These are phyloP conservation scores for Sarcophaga variegata DNA, from an alignment of 2,888 invertebrate species.

Conservation along the genomic window DNA sequence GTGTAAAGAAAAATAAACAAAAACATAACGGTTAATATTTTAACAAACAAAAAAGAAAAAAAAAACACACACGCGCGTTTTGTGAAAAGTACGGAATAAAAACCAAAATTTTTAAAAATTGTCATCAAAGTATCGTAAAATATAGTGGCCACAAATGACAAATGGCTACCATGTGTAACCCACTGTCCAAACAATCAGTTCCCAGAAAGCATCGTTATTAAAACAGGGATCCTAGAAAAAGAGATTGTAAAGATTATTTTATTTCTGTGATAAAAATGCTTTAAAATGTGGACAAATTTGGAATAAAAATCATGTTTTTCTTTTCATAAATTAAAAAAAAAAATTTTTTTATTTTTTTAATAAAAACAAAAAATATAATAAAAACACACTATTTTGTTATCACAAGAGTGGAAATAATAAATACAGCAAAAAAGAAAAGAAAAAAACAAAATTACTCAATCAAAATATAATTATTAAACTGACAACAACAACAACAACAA, in stretches of 20 bases:
- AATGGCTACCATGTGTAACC: too few relatives aligned
- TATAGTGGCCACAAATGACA: not conserved
- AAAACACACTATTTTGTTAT: conserved; percentile 35
- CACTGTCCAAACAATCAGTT: too few relatives aligned
- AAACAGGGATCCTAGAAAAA: too few relatives aligned
- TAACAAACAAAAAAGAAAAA: conserved; percentile 42
- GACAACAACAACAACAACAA: conserved; percentile 1
- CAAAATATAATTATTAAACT: conserved; percentile 28
- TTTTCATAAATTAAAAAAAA: too few relatives aligned
- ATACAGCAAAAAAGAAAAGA: not conserved
- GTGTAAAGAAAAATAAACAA: not conserved
- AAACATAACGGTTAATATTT: conserved; percentile 19
- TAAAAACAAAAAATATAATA: conserved; percentile 36
- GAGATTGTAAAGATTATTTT: too few relatives aligned
- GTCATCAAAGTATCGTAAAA: not conserved
- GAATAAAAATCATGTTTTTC: too few relatives aligned
- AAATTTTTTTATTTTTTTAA: not conserved
- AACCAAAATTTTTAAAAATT: not conserved
- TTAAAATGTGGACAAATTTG: too few relatives aligned
- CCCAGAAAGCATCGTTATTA: too few relatives aligned
- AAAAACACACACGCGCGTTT: conserved; percentile 43
- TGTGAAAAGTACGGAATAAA: conserved; percentile 5
- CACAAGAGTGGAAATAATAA: conserved; percentile 13
- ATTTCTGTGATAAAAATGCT: too few relatives aligned
- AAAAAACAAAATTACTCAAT: conserved; percentile 26